Percentiles rank a stretch among this genome's conserved stretches.
Conservation (phyloP, 2,797 vertebrate species). For the Sitta carolinensis region DNA sequence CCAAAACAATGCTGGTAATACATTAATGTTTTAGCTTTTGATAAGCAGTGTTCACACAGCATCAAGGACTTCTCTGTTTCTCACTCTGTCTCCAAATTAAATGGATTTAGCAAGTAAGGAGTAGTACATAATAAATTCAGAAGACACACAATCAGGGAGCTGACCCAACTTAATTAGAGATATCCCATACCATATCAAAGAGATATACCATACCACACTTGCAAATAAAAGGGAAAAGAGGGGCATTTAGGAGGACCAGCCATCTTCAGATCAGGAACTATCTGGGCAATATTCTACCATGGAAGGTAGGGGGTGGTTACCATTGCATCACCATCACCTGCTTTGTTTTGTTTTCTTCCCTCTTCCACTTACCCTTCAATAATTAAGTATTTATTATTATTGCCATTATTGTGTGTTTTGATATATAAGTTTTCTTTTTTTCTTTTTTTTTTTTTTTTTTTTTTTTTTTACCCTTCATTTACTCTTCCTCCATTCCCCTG, state of each 20-base stretch:
- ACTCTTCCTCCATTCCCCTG: background rate
- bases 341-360: background rate
- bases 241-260: background rate
- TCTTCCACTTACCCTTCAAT: background rate
- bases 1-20: background rate
- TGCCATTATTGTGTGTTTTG: background rate
- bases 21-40: background rate
- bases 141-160: background rate
- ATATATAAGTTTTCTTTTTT: background rate
- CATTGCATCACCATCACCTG: background rate
- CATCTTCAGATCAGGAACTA: background rate
- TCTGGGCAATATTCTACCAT: background rate
- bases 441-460: background rate
- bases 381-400: background rate
- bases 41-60: background rate
- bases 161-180: background rate
- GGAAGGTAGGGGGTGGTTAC: background rate
- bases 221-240: background rate
- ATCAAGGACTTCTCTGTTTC: background rate
- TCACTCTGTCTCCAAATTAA: background rate
- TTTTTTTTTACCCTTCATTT: background rate
- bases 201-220: background rate
- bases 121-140: background rate
- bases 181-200: too few species aligned
- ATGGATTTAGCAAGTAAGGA: background rate